Percentiles rank a stretch among this genome's conserved stretches.
Conservation (phyloP, 2,113 vertebrate species). For the Triplophysa rosa region DNA sequence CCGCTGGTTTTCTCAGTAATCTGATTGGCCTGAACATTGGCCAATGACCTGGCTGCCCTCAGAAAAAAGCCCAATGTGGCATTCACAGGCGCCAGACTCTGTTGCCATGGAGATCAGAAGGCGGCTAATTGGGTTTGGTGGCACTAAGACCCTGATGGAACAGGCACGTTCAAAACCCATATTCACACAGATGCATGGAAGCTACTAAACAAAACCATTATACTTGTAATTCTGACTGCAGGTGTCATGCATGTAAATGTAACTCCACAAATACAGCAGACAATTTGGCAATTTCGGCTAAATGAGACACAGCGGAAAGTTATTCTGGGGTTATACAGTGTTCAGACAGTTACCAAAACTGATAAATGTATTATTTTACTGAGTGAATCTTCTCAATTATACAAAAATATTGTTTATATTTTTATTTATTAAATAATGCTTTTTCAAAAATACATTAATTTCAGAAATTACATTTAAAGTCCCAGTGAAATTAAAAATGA, state of each 20-base stretch:
- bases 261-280: too few relatives aligned
- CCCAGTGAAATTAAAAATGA: too few relatives aligned
- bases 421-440: too few relatives aligned
- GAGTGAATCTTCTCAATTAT: too few relatives aligned
- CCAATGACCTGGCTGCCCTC: constrained; percentile 64
- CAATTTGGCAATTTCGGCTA: too few relatives aligned
- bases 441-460: too few relatives aligned
- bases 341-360: not conserved
- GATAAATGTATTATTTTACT: too few relatives aligned
- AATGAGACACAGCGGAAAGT: too few relatives aligned
- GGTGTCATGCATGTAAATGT: too few relatives aligned
- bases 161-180: constrained; percentile 20
- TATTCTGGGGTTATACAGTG: not conserved
- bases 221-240: too few relatives aligned
- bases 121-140: constrained; percentile 72
- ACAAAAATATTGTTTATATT: too few relatives aligned
- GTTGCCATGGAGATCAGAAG: constrained; percentile 73
- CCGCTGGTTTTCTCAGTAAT: constrained; percentile 68
- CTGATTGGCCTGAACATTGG: constrained; percentile 67
- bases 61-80: constrained; percentile 64
- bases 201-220: constrained; percentile 10
- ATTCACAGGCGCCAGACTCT: constrained; percentile 65
- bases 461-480: too few relatives aligned
- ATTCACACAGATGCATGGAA: constrained; percentile 35
- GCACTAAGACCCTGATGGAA: constrained; percentile 60